A percentile compares a stretch with the other conserved stretches of the same genome.
Evolutionary conservation across 1,140 invertebrate species (phyloP).

Genomic region (Sitobion miscanthi): DNA sequence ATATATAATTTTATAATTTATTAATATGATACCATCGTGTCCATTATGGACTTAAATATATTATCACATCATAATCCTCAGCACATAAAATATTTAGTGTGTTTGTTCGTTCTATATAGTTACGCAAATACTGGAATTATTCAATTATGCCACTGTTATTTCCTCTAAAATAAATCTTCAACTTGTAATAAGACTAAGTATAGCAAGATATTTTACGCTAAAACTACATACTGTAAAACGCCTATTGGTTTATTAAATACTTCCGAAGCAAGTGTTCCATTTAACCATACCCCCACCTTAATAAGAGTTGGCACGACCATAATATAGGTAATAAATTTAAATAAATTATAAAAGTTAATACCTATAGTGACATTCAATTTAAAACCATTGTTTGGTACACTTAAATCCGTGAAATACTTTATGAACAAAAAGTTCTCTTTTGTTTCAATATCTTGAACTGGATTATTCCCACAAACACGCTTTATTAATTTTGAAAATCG

Average conservation of each 20-base stretch:
- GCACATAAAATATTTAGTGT: not conserved
- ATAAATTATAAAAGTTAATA: conserved; percentile 58
- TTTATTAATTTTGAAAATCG: conserved; percentile 69
- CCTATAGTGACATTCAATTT: conserved; percentile 74
- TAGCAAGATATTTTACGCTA: not conserved
- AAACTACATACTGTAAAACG: not conserved
- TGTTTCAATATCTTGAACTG: conserved; percentile 62
- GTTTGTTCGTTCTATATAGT: not conserved
- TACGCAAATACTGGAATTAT: not conserved
- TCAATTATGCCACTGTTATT: not conserved
- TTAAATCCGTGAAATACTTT: conserved; percentile 74
- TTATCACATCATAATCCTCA: no score
- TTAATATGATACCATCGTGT: no score
- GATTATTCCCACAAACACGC: conserved; percentile 72
- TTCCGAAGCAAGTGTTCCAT: not conserved
- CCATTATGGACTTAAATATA: no score
- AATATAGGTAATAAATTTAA: not conserved
- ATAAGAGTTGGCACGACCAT: not conserved
- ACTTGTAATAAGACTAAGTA: not conserved
- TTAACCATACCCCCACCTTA: not conserved
- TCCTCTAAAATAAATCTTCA: not conserved
- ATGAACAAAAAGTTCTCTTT: conserved; percentile 74
- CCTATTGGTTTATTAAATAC: not conserved
- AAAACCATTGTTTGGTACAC: conserved; percentile 78
- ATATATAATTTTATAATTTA: no score